phyloP scores from a whole-genome alignment of 2,113 vertebrate species.

The Myotis lucifugus region DNA sequence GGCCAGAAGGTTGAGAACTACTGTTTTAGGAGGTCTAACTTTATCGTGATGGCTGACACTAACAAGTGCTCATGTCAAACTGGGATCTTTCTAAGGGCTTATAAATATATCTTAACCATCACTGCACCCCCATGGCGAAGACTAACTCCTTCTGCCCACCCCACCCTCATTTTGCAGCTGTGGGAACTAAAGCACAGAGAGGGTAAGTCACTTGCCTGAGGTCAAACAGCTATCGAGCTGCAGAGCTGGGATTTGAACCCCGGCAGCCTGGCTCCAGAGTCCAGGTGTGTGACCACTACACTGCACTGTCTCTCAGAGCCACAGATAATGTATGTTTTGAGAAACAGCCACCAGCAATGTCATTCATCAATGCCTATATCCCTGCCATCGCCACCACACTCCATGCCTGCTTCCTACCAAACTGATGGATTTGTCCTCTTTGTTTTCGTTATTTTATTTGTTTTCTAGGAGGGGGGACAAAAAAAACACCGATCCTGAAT shows the following conservation, averaged over 20 bases:
- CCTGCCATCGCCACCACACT: not conserved
- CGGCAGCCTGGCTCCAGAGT: not conserved
- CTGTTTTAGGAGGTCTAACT: not conserved
- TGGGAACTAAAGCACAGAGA: not conserved
- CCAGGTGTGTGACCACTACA: not conserved
- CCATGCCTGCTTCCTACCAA: not conserved
- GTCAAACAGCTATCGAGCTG: not conserved
- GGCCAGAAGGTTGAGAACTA: too few relatives aligned
- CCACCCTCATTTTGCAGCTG: not conserved
- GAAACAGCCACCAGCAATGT: not conserved
- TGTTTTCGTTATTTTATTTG: constrained; percentile 25
- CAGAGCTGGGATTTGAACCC: not conserved
- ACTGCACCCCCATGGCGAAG: not conserved
- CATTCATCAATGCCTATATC: not conserved
- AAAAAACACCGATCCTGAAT: constrained; percentile 62
- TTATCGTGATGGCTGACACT: rapidly evolving
- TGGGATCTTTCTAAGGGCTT: not conserved
- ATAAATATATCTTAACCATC: rapidly evolving
- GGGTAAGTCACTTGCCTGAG: not conserved
- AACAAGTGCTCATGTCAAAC: rapidly evolving
- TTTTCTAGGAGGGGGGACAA: not conserved
- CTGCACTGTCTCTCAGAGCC: not conserved
- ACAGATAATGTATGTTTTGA: not conserved
- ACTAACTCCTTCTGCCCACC: rapidly evolving
- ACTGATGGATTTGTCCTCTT: not conserved